Conservation (phyloP, 2,113 vertebrate genomes). For the Dolichotis patagonum region DNA sequence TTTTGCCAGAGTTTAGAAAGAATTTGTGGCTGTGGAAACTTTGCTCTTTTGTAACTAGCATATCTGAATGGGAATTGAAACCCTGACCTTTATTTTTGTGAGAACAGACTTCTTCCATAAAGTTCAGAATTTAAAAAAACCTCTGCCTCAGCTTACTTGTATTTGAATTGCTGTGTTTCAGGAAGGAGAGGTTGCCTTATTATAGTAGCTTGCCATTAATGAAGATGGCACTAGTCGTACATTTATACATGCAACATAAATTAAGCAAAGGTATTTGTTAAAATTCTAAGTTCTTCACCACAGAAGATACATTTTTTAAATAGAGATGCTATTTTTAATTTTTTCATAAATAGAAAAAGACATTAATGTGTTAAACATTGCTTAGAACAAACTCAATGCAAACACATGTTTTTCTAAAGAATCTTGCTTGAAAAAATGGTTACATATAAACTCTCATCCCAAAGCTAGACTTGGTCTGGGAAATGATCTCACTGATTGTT, state of each 20-base stretch:
- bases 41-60: background rate
- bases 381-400: constrained; percentile 28
- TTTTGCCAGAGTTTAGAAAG: background rate
- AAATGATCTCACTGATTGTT: background rate
- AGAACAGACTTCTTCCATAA: constrained; percentile 41
- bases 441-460: background rate
- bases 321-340: background rate
- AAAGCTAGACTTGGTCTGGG: background rate
- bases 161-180: background rate
- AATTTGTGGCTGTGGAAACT: background rate
- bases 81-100: constrained; percentile 48
- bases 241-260: background rate
- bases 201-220: background rate
- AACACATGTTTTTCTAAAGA: background rate
- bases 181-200: background rate
- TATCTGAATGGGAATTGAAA: constrained; percentile 67
- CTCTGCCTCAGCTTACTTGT: background rate
- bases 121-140: background rate
- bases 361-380: constrained; percentile 29
- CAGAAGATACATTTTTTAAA: background rate
- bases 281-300: constrained; percentile 6
- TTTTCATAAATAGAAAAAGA: constrained; percentile 17
- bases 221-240: background rate
- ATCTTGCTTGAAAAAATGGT: constrained; percentile 26
- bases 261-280: background rate